Conservation (phyloP, 2,888 invertebrate genomes). For the Rhaphigaster nebulosa region DNA sequence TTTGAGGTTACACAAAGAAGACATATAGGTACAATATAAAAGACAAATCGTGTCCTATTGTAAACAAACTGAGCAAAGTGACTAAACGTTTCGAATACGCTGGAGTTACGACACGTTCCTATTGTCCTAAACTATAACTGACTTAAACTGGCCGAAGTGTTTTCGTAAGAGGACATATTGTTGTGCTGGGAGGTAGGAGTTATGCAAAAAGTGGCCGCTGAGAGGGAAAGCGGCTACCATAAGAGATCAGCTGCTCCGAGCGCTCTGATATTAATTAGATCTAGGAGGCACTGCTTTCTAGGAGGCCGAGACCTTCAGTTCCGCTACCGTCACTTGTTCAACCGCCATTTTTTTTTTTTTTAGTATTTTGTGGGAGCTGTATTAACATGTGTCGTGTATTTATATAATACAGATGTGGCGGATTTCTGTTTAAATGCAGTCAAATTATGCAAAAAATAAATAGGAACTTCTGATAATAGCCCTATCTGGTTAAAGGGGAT, state of each 20-base stretch:
- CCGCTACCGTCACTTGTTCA: neutral
- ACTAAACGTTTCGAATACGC: slow-evolving; percentile 1
- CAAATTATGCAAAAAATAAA: no score
- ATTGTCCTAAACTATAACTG: slow-evolving; percentile 11
- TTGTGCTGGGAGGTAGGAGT: neutral
- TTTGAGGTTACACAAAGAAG: neutral
- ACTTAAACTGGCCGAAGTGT: neutral
- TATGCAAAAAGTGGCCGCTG: neutral
- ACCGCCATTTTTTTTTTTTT: neutral
- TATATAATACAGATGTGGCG: no score
- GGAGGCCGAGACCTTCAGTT: slow-evolving; percentile 18
- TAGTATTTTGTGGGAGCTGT: neutral
- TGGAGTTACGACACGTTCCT: neutral
- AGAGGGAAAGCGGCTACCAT: neutral
- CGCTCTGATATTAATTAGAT: neutral
- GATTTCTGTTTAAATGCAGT: no score
- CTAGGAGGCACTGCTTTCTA: neutral
- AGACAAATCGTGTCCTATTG: neutral
- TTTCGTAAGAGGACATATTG: slow-evolving; percentile 21
- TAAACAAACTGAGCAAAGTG: neutral
- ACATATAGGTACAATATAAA: no score
- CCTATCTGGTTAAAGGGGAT: no score
- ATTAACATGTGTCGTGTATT: no score
- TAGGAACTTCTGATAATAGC: no score
- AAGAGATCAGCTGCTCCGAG: neutral